Base-by-base conservation (phyloP, 2,888 invertebrate species). In the Sepiola atlantica region DNA sequence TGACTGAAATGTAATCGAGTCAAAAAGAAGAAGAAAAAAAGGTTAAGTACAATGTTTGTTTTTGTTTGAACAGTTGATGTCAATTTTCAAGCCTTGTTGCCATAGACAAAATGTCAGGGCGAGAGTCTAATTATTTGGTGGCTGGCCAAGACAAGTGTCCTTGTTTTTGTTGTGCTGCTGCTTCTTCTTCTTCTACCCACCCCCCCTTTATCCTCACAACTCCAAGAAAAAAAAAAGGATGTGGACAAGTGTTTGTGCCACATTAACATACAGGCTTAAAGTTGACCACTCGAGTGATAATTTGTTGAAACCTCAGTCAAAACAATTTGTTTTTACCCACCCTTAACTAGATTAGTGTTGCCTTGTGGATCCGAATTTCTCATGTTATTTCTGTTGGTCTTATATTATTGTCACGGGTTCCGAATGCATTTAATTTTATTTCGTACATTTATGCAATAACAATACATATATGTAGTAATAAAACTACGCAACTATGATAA, bases 11-110 rank as follows among this genome's bases (percentile, higher is more conserved):
- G 77, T 77, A 77, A 77, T 77, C 32, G 77, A n/a, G n/a, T 28
- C 77, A 77, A 77, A 77, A 77, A 77, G 8, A 45, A 45, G 8
- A 45, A 45, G 4, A 2, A 8, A 2, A 45, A 45, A 45, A 45
- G 45, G n/a, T 77, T 16, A 77, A 77, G 77, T n/a, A 77, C n/a
- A 32, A 32, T 77, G 77, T 77, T 77, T 77, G 77, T 77, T 77
- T 77, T 77, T 77, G 77, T 77, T 77, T 77, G n/a, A 77, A 77
- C 77, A n/a, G n/a, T 77, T 77, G 77, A 77, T 77, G 77, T 77
- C 77, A 77, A 77, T 77, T 77, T 77, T n/a, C 77, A 77, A 77
- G 77, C 32, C n/a, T 77, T 77, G 77, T 77, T 77, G 77, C 77
- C 77, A 77, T 77, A 77, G 77, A 77, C 77, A 77, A 77, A 45